phyloP scores from a whole-genome alignment of 1,140 invertebrate species.

The Cotesia glomerata region DNA sequence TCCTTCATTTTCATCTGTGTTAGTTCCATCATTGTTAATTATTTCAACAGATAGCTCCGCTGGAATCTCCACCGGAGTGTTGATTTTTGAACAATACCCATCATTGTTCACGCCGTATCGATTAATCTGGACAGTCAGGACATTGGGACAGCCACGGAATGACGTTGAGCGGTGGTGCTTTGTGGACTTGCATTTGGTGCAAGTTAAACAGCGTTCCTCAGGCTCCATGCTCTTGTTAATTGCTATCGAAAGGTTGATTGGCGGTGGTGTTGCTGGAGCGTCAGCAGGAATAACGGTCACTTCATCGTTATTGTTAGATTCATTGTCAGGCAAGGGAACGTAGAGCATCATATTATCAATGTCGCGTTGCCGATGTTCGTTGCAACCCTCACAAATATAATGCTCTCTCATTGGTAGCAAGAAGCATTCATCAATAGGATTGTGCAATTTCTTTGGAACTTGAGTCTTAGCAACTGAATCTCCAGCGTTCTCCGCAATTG shows the following conservation, averaged over 20 bases:
- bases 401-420: conserved; percentile 50
- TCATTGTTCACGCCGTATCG: conserved; percentile 48
- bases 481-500: neutral
- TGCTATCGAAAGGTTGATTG: conserved; percentile 40
- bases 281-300: too few species aligned
- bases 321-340: conserved; percentile 44
- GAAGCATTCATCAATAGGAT: conserved; percentile 53
- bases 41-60: conserved; percentile 39
- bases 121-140: conserved; percentile 52
- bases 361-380: conserved; percentile 44
- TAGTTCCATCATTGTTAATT: conserved; percentile 32
- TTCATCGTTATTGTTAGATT: conserved; percentile 2
- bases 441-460: conserved; percentile 18
- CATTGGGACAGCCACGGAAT: conserved; percentile 48
- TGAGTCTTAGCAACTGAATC: conserved; percentile 5
- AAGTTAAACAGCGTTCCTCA: conserved; percentile 48
- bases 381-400: conserved; percentile 46
- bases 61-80: conserved; percentile 46
- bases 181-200: conserved; percentile 46
- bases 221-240: conserved; percentile 44
- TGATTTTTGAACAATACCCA: conserved; percentile 49
- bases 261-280: too few species aligned
- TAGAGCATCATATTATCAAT: conserved; percentile 54
- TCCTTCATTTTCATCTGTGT: too few species aligned
- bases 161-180: conserved; percentile 45